Evolutionary conservation across 2,113 vertebrate species (phyloP).

Genomic region (Dasyprocta punctata): DNA sequence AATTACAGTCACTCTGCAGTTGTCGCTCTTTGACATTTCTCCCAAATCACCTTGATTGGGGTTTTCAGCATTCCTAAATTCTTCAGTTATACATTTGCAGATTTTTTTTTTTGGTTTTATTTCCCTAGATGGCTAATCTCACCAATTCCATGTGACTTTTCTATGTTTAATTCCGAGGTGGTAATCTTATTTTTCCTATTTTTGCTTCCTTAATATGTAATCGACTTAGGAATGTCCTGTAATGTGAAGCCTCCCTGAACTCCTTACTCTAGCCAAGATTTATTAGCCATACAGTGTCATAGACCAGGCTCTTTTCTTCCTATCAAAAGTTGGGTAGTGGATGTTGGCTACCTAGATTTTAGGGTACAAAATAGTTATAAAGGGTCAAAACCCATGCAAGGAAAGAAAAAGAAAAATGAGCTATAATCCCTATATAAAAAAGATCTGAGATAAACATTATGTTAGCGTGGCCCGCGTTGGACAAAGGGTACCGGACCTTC

Average conservation of each 20-base stretch:
- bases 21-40: conserved; percentile 41
- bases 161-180: conserved; percentile 4
- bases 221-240: neutral
- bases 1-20: conserved; percentile 44
- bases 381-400: neutral
- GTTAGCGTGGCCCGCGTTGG: neutral
- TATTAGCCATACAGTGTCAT: neutral
- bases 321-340: neutral
- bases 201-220: conserved; percentile 42
- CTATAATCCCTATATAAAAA: accelerated
- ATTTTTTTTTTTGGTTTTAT: conserved; percentile 7
- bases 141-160: neutral
- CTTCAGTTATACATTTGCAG: conserved; percentile 38
- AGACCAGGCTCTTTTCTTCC: neutral
- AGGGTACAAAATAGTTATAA: neutral
- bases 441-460: neutral
- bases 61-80: conserved; percentile 6
- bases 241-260: neutral
- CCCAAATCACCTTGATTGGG: conserved; percentile 68
- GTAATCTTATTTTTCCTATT: neutral
- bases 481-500: neutral
- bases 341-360: neutral
- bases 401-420: neutral
- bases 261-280: neutral
- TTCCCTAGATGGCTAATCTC: conserved; percentile 46